Conservation (phyloP, 2,888 invertebrate genomes). For the Eupithecia abbreviata region DNA sequence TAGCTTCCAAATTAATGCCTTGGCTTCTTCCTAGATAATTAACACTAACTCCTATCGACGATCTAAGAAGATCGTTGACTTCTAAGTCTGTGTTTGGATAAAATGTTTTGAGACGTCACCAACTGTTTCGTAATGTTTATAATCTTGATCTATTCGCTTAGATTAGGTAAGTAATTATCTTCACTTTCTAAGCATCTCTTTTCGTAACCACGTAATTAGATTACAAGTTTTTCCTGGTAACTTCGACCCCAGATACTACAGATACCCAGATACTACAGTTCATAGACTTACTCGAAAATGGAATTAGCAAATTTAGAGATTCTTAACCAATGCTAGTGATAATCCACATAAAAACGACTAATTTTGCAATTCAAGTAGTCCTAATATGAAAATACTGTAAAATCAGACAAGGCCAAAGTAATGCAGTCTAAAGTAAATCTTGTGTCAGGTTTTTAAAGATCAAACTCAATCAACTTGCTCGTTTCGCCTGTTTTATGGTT, state of each 20-base stretch:
- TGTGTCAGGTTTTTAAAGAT: constrained; percentile 8
- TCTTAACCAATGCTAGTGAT: neutral
- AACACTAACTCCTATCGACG: neutral
- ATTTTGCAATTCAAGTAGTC: constrained; percentile 14
- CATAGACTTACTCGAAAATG: neutral
- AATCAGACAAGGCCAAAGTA: constrained; percentile 17
- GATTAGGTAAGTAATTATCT: constrained; percentile 51
- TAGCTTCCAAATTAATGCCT: constrained; percentile 47
- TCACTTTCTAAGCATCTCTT: constrained; percentile 55
- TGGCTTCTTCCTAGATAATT: constrained; percentile 2
- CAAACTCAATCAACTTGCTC: constrained; percentile 14
- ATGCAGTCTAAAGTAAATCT: constrained; percentile 6
- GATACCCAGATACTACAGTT: neutral
- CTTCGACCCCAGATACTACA: neutral
- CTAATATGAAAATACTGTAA: constrained; percentile 16
- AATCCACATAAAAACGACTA: neutral
- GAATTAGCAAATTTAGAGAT: neutral
- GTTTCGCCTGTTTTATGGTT: constrained; percentile 12
- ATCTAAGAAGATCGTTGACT: neutral
- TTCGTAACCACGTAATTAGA: constrained; percentile 23
- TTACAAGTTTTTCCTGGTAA: constrained; percentile 3
- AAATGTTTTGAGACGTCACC: constrained; percentile 1
- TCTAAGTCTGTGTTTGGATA: neutral
- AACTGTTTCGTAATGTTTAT: constrained; percentile 26
- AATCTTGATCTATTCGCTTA: constrained; percentile 46